Conservation (phyloP, 2,113 vertebrate genomes). For the Pteropus alecto region DNA sequence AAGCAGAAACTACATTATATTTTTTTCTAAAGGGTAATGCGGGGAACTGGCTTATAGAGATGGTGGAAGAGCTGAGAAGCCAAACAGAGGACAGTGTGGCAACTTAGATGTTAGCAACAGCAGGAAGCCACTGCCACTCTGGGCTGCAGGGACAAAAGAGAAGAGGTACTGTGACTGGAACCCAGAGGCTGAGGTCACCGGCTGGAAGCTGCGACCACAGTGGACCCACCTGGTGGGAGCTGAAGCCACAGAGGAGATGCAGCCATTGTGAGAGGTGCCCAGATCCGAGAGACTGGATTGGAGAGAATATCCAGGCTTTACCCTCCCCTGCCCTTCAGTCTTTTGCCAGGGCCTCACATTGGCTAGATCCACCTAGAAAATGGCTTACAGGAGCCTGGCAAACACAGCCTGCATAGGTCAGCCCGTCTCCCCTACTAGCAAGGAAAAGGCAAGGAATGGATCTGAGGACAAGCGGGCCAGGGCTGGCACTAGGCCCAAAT, state of each 20-base stretch:
- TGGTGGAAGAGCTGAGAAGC: background rate
- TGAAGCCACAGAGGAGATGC: background rate
- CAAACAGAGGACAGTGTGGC: background rate
- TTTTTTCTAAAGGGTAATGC: background rate
- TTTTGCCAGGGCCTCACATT: background rate
- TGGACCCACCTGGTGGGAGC: background rate
- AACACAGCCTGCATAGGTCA: background rate
- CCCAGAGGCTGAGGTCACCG: background rate
- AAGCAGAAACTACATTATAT: background rate
- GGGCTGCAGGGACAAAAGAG: background rate
- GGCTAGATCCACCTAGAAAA: background rate
- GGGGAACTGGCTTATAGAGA: background rate
- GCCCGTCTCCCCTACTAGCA: background rate
- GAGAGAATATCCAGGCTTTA: background rate
- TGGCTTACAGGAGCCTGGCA: background rate
- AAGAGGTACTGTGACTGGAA: background rate
- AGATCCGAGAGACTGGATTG: background rate
- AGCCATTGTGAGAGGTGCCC: background rate
- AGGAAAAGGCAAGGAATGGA: background rate
- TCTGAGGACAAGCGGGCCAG: background rate
- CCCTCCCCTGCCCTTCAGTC: background rate
- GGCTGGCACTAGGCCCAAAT: background rate
- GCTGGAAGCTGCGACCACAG: background rate
- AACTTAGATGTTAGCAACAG: background rate
- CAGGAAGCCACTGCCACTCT: background rate